Percentiles rank a stretch among this genome's conserved stretches.
Conservation (phyloP, 2,888 invertebrate species). For the Nysson spinosus region DNA sequence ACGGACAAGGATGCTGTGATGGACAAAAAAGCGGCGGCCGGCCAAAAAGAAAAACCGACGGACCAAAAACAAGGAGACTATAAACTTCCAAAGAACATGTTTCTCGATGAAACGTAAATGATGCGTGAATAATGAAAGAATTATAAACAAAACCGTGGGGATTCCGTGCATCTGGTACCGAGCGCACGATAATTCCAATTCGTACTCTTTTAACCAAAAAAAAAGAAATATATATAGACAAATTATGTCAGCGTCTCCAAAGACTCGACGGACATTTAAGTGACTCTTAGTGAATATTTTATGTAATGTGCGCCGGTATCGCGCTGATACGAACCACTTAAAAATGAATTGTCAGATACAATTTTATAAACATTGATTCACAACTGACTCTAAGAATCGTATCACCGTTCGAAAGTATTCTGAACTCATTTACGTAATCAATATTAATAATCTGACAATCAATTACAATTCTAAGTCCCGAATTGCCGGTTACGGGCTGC, state of each 20-base stretch:
- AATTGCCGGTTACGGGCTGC: constrained; percentile 42
- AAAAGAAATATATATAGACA: neutral
- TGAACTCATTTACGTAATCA: neutral
- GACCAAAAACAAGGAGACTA: neutral
- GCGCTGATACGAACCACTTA: constrained; percentile 22
- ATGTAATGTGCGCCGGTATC: constrained; percentile 17
- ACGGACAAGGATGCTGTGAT: constrained; percentile 37
- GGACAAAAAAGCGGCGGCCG: constrained; percentile 56
- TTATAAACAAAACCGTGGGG: too few relatives aligned
- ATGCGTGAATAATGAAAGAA: too few relatives aligned
- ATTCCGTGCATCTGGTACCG: neutral
- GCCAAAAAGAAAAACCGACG: constrained; percentile 3
- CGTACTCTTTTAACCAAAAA: too few relatives aligned
- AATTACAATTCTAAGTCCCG: constrained; percentile 5
- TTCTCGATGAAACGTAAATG: constrained; percentile 17
- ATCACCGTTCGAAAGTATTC: too few relatives aligned
- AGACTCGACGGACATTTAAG: too few relatives aligned
- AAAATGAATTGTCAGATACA: constrained; percentile 31
- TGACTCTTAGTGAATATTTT: too few relatives aligned
- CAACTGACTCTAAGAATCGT: too few relatives aligned
- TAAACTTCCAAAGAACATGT: neutral
- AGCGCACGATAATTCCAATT: neutral
- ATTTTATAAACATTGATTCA: too few relatives aligned
- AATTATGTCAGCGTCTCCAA: neutral
- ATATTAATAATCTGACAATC: constrained; percentile 13